Evolutionary conservation across 2,888 invertebrate species (phyloP), one percentile per base, ranked within the genome.

Genomic region (Lasius platythorax): DNA sequence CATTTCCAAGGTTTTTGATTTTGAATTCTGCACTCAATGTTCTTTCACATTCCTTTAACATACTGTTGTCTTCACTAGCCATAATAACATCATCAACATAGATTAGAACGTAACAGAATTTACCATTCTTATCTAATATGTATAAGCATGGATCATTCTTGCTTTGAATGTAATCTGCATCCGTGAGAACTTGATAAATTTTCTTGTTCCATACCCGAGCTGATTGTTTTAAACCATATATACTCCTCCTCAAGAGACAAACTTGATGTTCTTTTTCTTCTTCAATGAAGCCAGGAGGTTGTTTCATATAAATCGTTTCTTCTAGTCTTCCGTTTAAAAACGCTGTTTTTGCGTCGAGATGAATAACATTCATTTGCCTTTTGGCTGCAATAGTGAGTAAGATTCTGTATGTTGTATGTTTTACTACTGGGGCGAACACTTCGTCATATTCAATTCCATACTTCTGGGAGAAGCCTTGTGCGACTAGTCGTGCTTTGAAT

Each of bases 151-250:
- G n/a, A n/a, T n/a, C n/a, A n/a, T n/a, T n/a, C n/a, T n/a, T n/a
- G n/a, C n/a, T n/a, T n/a, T n/a, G n/a, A n/a, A n/a, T n/a, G n/a
- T n/a, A n/a, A n/a, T n/a, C n/a, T n/a, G n/a, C n/a, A n/a, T n/a
- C n/a, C n/a, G n/a, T n/a, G n/a, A n/a, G n/a, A n/a, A n/a, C n/a
- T n/a, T n/a, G n/a, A n/a, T n/a, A n/a, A n/a, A n/a, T n/a, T n/a
- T n/a, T n/a, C n/a, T n/a, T n/a, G n/a, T n/a, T n/a, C n/a, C n/a
- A n/a, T n/a, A n/a, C n/a, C n/a, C n/a, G n/a, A n/a, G n/a, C n/a
- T n/a, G n/a, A n/a, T n/a, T n/a, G n/a, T n/a, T n/a, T n/a, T 8
- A 93, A 82, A 12, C 92, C 93, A 87, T 94, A 93, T 12, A 93
- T 64, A 56, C 84, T 83, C 61, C 82, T 88, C 37, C 78, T 85